Evolutionary conservation across 2,797 vertebrate genomes (phyloP), one percentile per base, ranked within the genome.

Genomic region (Sebastes steindachneri): DNA sequence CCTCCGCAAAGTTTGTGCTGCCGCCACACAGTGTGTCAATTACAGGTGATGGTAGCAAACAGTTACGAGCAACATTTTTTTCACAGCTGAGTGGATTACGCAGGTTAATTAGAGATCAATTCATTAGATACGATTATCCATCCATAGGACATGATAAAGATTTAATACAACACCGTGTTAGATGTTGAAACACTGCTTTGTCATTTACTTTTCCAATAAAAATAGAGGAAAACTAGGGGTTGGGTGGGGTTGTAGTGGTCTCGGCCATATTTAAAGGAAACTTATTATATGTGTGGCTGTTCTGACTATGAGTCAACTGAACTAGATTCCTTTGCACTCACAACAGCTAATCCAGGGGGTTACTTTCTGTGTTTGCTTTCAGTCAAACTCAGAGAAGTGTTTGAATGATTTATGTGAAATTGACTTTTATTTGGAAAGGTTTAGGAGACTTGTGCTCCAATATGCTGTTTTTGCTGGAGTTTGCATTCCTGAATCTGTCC

Each of bases 81-180:
- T 65, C 25, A 73, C 53, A 73, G 31, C 21, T 29, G 51, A 35
- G 14, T 1, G 6, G 1, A 29, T n/a, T 3, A 14, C 1, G 2
- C 23, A 48, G 62, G 55, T 59, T 74, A 55, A 68, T 80, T 54
- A 51, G 19, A 74, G 69, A 73, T 77, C 21, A 74, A 3, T 59
- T 51, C 25, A 73, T 76, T 35, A 55, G 57, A 73, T 31, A 7
- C 4, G 19, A 73, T 69, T 37, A 72, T 60, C 28, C 33, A 19
- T 9, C 25, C n/a, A 7, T 3, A 62, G 28, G 1, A 2, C 15
- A 14, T 57, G 23, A 53, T 67, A 8, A 29, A 9, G 25, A 64
- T 64, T 10, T 10, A 29, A 53, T 26, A 35, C 45, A 17, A n/a
- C 23, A 9, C 4, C 5, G 3, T n/a, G 25, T 11, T 2, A 7